Percentiles rank a stretch among this genome's conserved stretches.
Conservation (phyloP, 2,113 vertebrate genomes). For the Pogonocichla stellata region DNA sequence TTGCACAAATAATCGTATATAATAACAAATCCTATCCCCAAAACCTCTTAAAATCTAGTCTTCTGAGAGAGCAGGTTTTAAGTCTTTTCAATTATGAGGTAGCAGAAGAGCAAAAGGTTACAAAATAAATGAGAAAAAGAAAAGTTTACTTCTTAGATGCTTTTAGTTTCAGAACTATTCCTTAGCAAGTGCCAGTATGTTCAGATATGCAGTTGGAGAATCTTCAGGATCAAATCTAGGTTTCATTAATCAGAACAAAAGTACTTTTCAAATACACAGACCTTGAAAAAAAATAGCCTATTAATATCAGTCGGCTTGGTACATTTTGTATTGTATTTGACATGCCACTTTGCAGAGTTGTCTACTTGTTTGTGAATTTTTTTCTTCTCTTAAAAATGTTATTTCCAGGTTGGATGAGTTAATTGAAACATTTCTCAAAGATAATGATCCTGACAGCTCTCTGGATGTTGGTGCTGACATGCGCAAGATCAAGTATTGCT, state of each 20-base stretch:
- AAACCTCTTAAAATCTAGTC: neutral
- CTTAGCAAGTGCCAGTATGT: neutral
- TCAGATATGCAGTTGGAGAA: neutral
- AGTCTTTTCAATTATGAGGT: neutral
- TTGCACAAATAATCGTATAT: neutral
- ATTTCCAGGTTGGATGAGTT: slow-evolving; percentile 82
- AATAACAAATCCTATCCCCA: neutral
- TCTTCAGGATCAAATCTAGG: neutral
- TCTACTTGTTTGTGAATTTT: neutral
- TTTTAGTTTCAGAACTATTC: neutral
- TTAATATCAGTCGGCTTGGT: neutral
- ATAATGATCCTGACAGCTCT: slow-evolving; percentile 79
- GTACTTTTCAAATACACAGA: neutral
- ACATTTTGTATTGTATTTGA: neutral
- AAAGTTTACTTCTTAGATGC: neutral
- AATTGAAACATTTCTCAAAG: slow-evolving; percentile 80
- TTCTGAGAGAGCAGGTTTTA: neutral
- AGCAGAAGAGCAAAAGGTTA: neutral
- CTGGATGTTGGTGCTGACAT: slow-evolving; percentile 89
- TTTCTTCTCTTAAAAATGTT: neutral
- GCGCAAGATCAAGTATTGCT: slow-evolving; percentile 90
- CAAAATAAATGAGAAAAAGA: neutral
- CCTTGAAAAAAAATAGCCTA: neutral
- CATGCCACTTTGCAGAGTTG: neutral
- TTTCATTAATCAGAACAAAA: neutral